phyloP scores from a whole-genome alignment of 2,113 vertebrate species.

The Lamprotornis superbus region DNA sequence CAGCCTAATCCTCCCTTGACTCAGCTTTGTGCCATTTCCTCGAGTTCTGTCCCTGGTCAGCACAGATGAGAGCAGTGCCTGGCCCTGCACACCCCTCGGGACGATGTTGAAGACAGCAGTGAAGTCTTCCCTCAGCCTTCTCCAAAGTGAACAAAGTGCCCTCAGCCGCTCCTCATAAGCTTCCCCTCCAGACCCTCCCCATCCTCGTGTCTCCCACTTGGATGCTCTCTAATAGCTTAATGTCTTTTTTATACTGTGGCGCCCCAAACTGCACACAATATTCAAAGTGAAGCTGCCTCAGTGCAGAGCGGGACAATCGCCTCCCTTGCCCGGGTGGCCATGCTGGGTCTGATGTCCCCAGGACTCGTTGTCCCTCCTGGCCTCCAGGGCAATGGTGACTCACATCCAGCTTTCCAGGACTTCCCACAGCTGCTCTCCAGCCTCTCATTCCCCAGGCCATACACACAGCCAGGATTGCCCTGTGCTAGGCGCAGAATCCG shows the following conservation, averaged over 20 bases:
- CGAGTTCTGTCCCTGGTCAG: neutral
- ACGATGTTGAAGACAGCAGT: neutral
- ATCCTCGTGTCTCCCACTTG: neutral
- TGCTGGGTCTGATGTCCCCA: neutral
- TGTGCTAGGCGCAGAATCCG: neutral
- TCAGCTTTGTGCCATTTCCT: neutral
- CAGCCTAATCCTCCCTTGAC: neutral
- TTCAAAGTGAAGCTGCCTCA: neutral
- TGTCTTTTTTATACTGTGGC: neutral
- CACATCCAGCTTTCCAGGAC: neutral
- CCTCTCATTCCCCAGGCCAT: neutral
- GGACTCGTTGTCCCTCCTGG: neutral
- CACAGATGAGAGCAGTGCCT: neutral
- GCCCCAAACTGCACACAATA: accelerated
- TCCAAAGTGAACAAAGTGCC: neutral
- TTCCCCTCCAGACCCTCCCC: neutral
- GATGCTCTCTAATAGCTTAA: accelerated
- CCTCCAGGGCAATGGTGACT: neutral
- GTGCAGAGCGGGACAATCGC: neutral
- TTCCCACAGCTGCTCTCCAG: neutral
- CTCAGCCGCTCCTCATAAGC: neutral
- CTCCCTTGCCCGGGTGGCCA: neutral
- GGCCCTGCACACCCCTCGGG: too few species aligned
- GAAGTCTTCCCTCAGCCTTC: neutral
- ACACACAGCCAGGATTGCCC: neutral